phyloP scores from a whole-genome alignment of 2,888 invertebrate species.

The Diadromus collaris region DNA sequence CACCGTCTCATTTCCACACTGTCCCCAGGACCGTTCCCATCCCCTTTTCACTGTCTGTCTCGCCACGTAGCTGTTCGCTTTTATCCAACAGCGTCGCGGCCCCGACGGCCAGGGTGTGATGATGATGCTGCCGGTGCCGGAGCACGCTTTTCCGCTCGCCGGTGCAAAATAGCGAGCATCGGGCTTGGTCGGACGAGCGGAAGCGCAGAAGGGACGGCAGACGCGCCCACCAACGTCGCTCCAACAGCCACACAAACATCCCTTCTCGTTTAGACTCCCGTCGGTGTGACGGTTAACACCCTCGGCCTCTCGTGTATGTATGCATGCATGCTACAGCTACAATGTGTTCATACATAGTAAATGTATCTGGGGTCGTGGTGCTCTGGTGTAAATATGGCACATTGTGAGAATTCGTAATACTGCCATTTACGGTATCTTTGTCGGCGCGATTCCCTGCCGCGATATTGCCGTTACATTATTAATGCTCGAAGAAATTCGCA shows the following conservation, averaged over 20 bases:
- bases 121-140: slow-evolving; percentile 26
- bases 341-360: slow-evolving; percentile 10
- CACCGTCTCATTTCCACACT: slow-evolving; percentile 38
- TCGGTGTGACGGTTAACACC: slow-evolving; percentile 31
- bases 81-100: slow-evolving; percentile 47
- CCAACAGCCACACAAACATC: slow-evolving; percentile 47
- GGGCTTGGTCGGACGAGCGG: slow-evolving; percentile 31
- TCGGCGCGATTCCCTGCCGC: neutral
- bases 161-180: slow-evolving; percentile 53
- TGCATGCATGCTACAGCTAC: slow-evolving; percentile 6
- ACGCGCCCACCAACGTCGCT: slow-evolving; percentile 22
- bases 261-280: slow-evolving; percentile 36
- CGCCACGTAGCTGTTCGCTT: slow-evolving; percentile 55
- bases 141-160: slow-evolving; percentile 53
- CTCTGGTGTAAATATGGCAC: neutral
- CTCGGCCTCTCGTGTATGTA: neutral
- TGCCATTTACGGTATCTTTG: neutral
- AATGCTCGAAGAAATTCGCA: neutral
- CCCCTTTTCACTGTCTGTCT: slow-evolving; percentile 51
- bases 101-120: slow-evolving; percentile 23
- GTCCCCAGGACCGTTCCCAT: slow-evolving; percentile 32
- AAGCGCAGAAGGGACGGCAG: slow-evolving; percentile 36
- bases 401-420: slow-evolving; percentile 2
- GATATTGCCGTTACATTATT: neutral
- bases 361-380: neutral